Evolutionary conservation across 2,113 vertebrate genomes (phyloP), one percentile per base, ranked within the genome.

Genomic region (Calidris pygmaea): DNA sequence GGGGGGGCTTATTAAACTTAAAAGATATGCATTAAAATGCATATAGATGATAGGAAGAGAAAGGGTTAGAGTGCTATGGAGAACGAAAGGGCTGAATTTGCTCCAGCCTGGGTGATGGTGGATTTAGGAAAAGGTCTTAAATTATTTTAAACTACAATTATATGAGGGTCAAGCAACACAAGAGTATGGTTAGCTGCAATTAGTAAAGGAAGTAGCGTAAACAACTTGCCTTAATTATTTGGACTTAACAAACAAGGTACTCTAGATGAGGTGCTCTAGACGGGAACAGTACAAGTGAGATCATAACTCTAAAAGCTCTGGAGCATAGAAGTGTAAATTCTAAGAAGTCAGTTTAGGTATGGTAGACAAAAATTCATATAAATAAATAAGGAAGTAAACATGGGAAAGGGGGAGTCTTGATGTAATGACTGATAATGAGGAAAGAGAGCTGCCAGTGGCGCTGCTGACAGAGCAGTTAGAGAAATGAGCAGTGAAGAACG

Each of bases 391-490:
- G 14, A 74, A 43, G 11, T 60, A 89, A 93, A 79, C 17, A 62
- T 58, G 78, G 35, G 82, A 87, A 82, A 91, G 14, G 8, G 30
- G 5, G 39, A 75, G 37, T 76, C 32, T 6, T 90, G 72, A 71
- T 83, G 19, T 91, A 65, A 75, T 37, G 39, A 11, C 19, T 67
- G 74, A 80, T 85, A 91, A 82, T 66, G 81, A 87, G 70, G 93
- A 96, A 95, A 79, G 3, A 72, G 87, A 82, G 53, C 66, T 89
- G 70, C 37, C 35, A 87, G 48, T 58, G 52, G 15, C 58, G 70
- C 53, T 95, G 93, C 93, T 96, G 89, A 95, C 80, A 81, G 86
- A 91, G 81, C 93, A 93, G 91, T 53, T 82, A 75, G 53, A 96
- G 58, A 95, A 95, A 89, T 58, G 58, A 95, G 70, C 91, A 87